phyloP scores from a whole-genome alignment of 2,113 vertebrate genomes.

The Tychaedon coryphoeus region DNA sequence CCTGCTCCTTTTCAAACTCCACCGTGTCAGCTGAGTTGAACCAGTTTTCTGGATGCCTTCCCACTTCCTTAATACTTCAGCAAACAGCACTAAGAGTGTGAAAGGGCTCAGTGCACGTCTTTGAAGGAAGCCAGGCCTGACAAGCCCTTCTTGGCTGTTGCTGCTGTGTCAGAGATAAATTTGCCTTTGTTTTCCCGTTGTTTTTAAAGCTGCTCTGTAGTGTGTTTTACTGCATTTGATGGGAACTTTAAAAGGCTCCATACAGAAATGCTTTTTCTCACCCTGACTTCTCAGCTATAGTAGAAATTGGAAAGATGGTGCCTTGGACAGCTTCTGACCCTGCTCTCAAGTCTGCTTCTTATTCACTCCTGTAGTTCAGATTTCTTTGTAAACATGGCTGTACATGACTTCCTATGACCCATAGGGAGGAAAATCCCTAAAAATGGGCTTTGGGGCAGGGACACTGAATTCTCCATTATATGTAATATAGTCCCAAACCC shows the following conservation, averaged over 20 bases:
- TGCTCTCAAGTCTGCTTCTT: background rate
- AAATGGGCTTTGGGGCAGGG: background rate
- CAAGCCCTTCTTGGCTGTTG: background rate
- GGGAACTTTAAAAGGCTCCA: background rate
- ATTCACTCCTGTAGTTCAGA: background rate
- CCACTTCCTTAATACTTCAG: conserved; percentile 14
- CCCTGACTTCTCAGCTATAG: background rate
- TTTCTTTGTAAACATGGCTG: background rate
- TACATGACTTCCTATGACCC: background rate
- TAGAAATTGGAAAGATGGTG: background rate
- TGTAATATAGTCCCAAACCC: rapidly evolving
- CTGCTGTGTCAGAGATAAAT: background rate
- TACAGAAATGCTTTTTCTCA: background rate
- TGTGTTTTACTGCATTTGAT: background rate
- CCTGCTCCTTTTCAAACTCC: background rate
- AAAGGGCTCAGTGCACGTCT: background rate
- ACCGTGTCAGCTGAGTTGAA: background rate
- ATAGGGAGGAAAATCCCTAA: background rate
- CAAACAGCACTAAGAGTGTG: background rate
- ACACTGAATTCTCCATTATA: background rate
- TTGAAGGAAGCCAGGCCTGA: conserved; percentile 6
- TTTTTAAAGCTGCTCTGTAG: background rate
- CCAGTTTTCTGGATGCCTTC: conserved; percentile 34
- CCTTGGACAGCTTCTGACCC: background rate
- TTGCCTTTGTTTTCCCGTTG: background rate